Base-by-base conservation (phyloP, 2,113 vertebrate species). In the Okapia johnstoni region DNA sequence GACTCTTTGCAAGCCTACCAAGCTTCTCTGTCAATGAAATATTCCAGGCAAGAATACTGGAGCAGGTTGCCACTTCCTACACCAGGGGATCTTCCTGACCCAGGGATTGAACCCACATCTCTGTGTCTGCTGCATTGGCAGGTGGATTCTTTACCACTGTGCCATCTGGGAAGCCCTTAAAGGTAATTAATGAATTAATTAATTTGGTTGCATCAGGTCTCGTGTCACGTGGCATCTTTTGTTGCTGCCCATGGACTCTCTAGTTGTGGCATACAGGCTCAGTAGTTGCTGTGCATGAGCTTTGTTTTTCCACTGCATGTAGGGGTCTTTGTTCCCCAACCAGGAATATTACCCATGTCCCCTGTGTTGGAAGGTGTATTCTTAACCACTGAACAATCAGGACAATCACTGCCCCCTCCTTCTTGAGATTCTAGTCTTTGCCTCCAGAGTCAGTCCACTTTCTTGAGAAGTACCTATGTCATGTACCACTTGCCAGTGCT, bases 401-500 rank as follows among this genome's bases (percentile, higher is more conserved):
- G 60, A 58, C 25, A 58, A 58, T 58, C 25, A 58, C 60, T 14
- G 4, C 25, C 4, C 4, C 43, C 57, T 83, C 17, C 57, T 94
- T 23, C 60, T 14, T 14, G 7, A 63, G 86, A 60, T 28, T 14
- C 26, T 25, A 0, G 1, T 5, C 30, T 94, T 43, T 83, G 19
- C 48, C 5, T 54, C 50, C 43, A 40, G 58, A 8, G 46, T 36
- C 87, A 10, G 19, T 8, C 1, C 5, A 5, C 52, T 57, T 6
- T 60, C 54, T 28, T 4, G 0, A 36, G 21, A 61, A 50, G 40
- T 6, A 30, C 30, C 52, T 2, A 0, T 9, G 16, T 8, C 4
- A n/a, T 17, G 36, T 26, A 3, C 26, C 13, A 2, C 1, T 54
- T 28, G 9, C 28, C 13, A 5, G 26, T 0, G 1, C 33, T 28